A percentile compares a stretch with the other conserved stretches of the same genome.
Conservation (phyloP, 2,113 vertebrate genomes). For the Podarcis muralis region DNA sequence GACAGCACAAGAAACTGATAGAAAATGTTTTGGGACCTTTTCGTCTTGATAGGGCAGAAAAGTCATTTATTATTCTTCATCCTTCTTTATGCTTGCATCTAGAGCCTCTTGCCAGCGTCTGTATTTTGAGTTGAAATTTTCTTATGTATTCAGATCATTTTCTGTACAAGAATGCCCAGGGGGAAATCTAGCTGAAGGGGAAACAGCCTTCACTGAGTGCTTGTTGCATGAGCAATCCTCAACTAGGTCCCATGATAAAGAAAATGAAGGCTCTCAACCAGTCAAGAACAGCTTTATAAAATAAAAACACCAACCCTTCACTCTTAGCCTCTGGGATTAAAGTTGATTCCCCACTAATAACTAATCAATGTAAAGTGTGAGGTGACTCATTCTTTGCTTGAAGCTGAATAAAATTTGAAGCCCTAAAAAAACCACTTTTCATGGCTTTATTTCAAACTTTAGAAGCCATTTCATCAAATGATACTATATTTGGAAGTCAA, state of each 20-base stretch:
- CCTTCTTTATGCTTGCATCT: neutral
- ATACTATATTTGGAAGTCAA: neutral
- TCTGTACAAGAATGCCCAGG: slow-evolving; percentile 12
- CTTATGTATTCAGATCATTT: neutral
- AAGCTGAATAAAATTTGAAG: neutral
- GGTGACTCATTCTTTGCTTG: neutral
- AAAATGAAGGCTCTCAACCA: neutral
- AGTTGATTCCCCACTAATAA: neutral
- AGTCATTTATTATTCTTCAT: neutral
- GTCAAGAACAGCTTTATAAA: neutral
- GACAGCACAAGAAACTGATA: neutral
- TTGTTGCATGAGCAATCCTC: neutral
- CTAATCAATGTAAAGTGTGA: neutral
- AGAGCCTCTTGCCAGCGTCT: neutral
- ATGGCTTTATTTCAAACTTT: slow-evolving; percentile 34
- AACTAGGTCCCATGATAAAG: neutral
- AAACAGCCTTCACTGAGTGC: neutral
- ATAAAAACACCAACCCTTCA: neutral
- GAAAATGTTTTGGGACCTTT: neutral
- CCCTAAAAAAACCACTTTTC: neutral
- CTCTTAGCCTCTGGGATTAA: neutral
- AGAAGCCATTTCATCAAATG: neutral
- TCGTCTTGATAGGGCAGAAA: neutral
- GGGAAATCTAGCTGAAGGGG: neutral
- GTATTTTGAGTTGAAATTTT: neutral